phyloP scores from a whole-genome alignment of 2,888 invertebrate species.

The Drosophila yooni region DNA sequence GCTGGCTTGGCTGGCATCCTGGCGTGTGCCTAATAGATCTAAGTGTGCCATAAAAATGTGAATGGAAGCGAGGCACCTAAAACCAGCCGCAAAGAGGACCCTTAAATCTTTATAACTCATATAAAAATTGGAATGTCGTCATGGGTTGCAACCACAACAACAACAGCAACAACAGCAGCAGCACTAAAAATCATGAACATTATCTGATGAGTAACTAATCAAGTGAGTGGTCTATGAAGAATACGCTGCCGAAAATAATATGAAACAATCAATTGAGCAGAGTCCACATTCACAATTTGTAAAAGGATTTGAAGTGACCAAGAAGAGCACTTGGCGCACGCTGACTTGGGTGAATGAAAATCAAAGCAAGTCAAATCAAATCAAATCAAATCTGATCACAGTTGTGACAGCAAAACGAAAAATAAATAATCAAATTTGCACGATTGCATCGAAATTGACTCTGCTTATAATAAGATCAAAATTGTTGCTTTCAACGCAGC shows the following conservation, averaged over 20 bases:
- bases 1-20: not conserved
- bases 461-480: not conserved
- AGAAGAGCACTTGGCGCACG: not conserved
- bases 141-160: not conserved
- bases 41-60: constrained; percentile 44
- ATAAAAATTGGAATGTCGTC: not conserved
- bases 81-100: constrained; percentile 22
- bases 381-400: not conserved
- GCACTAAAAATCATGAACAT: constrained; percentile 11
- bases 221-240: not conserved
- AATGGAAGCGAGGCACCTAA: constrained; percentile 15
- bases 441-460: constrained; percentile 2
- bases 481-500: not conserved
- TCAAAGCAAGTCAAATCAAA: not conserved
- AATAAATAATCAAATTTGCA: constrained; percentile 4
- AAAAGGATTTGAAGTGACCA: not conserved
- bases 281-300: not conserved
- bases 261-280: not conserved
- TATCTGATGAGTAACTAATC: constrained; percentile 14
- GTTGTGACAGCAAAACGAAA: not conserved
- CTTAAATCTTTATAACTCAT: constrained; percentile 42
- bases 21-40: constrained; percentile 36
- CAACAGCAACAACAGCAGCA: not conserved
- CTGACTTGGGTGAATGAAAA: not conserved
- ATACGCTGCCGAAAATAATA: not conserved